These are phyloP conservation scores for Calliopsis andreniformis DNA, from an alignment of 1,140 invertebrate species.

Conservation along the genomic window DNA sequence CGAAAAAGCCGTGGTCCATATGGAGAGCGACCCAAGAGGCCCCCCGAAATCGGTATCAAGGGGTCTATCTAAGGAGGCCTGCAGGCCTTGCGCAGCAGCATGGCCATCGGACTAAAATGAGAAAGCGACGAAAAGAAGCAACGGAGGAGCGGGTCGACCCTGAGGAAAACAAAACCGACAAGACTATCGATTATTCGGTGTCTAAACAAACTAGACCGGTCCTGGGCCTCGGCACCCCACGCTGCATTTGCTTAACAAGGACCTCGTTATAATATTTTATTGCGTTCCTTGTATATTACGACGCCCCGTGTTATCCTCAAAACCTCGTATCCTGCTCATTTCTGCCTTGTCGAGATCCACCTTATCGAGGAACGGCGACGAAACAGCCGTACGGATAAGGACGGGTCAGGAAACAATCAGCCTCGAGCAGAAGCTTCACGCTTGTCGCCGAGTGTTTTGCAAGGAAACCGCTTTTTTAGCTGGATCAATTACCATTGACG, in stretches of 20 bases:
- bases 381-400: constrained; percentile 16
- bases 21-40: constrained; percentile 55
- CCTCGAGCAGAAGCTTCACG: not conserved
- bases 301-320: constrained; percentile 14
- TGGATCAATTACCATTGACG: not conserved
- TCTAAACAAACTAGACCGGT: constrained; percentile 80
- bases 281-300: constrained; percentile 34
- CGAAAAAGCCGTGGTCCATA: constrained; percentile 58
- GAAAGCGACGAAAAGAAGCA: constrained; percentile 44
- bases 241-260: constrained; percentile 77
- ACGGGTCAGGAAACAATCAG: constrained; percentile 8
- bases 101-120: constrained; percentile 28
- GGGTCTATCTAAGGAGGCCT: constrained; percentile 58
- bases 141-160: constrained; percentile 8
- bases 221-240: constrained; percentile 56
- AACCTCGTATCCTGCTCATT: not conserved
- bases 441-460: not conserved
- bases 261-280: constrained; percentile 82
- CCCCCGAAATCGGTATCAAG: constrained; percentile 61
- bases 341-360: not conserved
- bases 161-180: constrained; percentile 54
- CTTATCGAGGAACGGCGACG: constrained; percentile 17
- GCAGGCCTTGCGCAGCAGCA: constrained; percentile 9
- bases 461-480: not conserved
- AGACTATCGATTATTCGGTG: constrained; percentile 80